These are phyloP conservation scores for Poecilia velifera DNA, from an alignment of 2,797 vertebrate genomes.

Conservation along the genomic window DNA sequence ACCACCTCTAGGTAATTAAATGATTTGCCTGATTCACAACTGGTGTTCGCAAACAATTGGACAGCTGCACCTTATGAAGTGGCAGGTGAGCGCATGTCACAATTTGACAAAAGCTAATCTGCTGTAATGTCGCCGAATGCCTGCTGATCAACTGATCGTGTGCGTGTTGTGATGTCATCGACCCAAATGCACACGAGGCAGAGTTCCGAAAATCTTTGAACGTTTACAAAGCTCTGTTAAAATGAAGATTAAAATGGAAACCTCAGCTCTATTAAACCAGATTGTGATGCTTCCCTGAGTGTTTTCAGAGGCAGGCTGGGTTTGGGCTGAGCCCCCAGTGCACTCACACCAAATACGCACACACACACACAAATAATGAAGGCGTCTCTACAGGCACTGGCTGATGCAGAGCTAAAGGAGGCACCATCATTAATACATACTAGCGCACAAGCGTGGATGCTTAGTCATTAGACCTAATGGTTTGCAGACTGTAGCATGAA, in stretches of 20 bases:
- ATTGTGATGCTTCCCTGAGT: conserved; percentile 42
- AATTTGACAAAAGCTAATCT: neutral
- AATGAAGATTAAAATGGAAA: conserved; percentile 33
- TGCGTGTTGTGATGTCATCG: neutral
- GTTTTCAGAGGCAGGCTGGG: conserved; percentile 11
- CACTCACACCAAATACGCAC: conserved; percentile 14
- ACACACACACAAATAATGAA: conserved; percentile 26
- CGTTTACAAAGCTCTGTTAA: conserved; percentile 32
- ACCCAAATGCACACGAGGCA: neutral
- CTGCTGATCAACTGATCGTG: neutral
- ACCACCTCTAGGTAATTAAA: neutral
- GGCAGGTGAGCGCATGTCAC: neutral
- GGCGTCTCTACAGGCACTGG: conserved; percentile 45
- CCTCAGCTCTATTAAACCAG: conserved; percentile 47
- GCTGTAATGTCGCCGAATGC: neutral
- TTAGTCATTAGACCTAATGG: conserved; percentile 71
- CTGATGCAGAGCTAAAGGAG: conserved; percentile 51
- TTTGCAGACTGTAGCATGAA: conserved; percentile 72
- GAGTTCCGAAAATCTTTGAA: conserved; percentile 1
- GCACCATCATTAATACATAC: conserved; percentile 63
- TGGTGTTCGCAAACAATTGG: neutral
- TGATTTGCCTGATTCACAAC: neutral
- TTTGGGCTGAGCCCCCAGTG: conserved; percentile 30
- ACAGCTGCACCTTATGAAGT: neutral
- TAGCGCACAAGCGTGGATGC: conserved; percentile 55